Percentiles rank a stretch among this genome's conserved stretches.
These are phyloP conservation scores for Melanophora roralis DNA, from an alignment of 2,888 invertebrate species.

Conservation along the genomic window DNA sequence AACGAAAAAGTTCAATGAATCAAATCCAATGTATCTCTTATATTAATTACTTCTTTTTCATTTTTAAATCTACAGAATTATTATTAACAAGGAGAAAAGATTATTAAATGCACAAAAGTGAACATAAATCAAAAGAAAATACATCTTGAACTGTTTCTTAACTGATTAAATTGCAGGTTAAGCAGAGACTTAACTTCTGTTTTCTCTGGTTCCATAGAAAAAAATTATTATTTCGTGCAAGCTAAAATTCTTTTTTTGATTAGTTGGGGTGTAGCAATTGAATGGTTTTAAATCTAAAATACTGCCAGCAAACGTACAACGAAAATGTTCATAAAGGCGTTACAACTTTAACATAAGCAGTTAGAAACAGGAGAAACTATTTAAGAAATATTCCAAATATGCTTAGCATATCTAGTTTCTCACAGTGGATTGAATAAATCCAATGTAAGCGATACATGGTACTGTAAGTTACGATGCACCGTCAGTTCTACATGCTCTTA, in stretches of 20 bases:
- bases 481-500: too few species aligned
- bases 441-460: too few species aligned
- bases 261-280: slow-evolving; percentile 20
- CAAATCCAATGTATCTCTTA: slow-evolving; percentile 4
- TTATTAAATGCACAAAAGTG: neutral
- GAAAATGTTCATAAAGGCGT: neutral
- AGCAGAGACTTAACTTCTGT: slow-evolving; percentile 7
- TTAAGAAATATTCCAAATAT: too few species aligned
- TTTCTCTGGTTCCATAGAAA: slow-evolving; percentile 1
- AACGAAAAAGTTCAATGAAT: neutral
- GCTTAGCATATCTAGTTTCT: too few species aligned
- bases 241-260: slow-evolving; percentile 34
- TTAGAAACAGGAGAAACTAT: neutral
- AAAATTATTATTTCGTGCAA: slow-evolving; percentile 40
- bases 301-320: neutral
- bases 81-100: slow-evolving; percentile 9
- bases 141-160: slow-evolving; percentile 43
- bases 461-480: too few species aligned
- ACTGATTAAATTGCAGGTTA: slow-evolving; percentile 47
- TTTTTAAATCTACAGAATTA: slow-evolving; percentile 22
- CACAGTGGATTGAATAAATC: too few species aligned
- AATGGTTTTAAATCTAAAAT: slow-evolving; percentile 8
- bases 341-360: neutral
- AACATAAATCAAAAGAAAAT: slow-evolving; percentile 52
- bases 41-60: slow-evolving; percentile 26